Evolutionary conservation across 2,888 invertebrate genomes (phyloP), one percentile per base, ranked within the genome.

Genomic region (Ichneumon xanthorius): DNA sequence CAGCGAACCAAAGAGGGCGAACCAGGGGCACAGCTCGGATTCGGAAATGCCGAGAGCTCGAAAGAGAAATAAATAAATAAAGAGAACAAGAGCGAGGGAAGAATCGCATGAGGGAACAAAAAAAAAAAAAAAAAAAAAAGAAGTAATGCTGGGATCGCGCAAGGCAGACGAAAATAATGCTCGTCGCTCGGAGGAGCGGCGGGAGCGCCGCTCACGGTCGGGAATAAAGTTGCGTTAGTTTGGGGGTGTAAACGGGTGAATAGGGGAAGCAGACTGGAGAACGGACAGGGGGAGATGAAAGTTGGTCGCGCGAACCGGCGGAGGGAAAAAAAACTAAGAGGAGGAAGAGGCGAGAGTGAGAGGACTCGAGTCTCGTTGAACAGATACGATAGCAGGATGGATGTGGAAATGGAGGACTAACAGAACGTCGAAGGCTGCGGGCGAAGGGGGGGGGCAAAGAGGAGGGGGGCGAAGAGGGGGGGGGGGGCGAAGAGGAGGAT

Each of bases 171-270:
- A n/a, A n/a, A n/a, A n/a, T n/a, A n/a, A n/a, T n/a, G n/a, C 40
- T 81, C 71, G 50, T 77, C 50, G 11, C 71, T 79, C 81, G 53
- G 78, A 72, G 73, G 19, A 50, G 67, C 53, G 63, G 37, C n/a
- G 72, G 61, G 55, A 30, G 58, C 26, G 37, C 70, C 76, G 58
- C 75, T 76, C 61, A 16, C 79, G 50, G 33, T 65, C 40, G 58
- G 71, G 73, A 80, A 80, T 83, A 83, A 83, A 86, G 85, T 86
- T 83, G 82, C 77, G 67, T 80, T 80, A 77, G 85, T 86, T 85
- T 80, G 75, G 79, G 79, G 79, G 78, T 72, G 85, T 80, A 84
- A 87, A 67, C 81, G 80, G 80, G 81, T 72, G 84, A 75, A 80
- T 73, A 63, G 82, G 55, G 26, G 76, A 76, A 85, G 85, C 77